Base-by-base conservation (phyloP, 2,888 invertebrate genomes). In the Elegia similella region DNA sequence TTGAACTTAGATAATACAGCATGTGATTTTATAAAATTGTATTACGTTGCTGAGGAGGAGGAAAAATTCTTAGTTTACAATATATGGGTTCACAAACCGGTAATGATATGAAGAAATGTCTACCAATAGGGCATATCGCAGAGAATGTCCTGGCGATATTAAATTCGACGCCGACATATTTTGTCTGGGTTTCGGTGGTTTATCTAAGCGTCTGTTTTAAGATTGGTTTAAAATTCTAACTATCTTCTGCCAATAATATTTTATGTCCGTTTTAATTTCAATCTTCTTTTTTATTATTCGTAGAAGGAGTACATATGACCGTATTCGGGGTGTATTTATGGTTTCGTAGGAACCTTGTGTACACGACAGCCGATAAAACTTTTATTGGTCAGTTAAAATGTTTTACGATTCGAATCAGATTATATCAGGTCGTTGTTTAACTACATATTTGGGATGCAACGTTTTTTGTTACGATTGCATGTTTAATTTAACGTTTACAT, bases 361-460 rank as follows among this genome's bases (percentile, higher is more conserved):
- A 70, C 71, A 66, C 75, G 69, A 74, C 69, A 58, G 67, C 65
- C 62, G 70, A 73, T 80, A 78, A 79, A 78, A 72, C 34, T 78
- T 85, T 86, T 86, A 88, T 82, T 67, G 77, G 59, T 61, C 66
- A 76, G 79, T 82, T 82, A 80, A 74, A 77, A 76, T 64, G 66
- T 65, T 86, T 82, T 82, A 85, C 78, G 81, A 74, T 78, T 76
- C 64, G 66, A 75, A 71, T 74, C 66, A 72, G 65, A 76, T 78
- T 73, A 73, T 70, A 72, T 66, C 61, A 65, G 64, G 66, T 62
- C 58, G 46, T 61, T 58, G 50, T 47, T 57, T 55, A 17, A 57
- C 17, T 42, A 43, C 48, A 46, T 55, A 55, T 42, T 46, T 34
- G 46, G 17, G 32, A 34, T 44, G 44, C 23, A 53, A 13, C 30